phyloP scores from a whole-genome alignment of 2,797 vertebrate species.

The Lacerta bilineata region DNA sequence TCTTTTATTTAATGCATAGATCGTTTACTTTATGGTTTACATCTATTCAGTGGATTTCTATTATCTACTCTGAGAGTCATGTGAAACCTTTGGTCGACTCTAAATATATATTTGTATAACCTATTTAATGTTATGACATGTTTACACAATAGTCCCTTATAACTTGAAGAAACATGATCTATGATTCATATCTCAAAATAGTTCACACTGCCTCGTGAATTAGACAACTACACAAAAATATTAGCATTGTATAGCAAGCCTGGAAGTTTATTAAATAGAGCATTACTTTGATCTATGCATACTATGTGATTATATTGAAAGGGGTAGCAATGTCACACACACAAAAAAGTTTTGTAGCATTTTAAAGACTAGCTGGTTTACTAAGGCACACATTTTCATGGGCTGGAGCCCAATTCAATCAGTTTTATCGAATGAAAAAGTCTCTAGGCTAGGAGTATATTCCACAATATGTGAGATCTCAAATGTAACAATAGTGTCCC shows the following conservation, averaged over 20 bases:
- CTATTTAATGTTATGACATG: constrained; percentile 47
- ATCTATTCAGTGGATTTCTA: constrained; percentile 52
- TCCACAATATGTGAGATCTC: background rate
- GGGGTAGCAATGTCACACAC: background rate
- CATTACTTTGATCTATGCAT: constrained; percentile 37
- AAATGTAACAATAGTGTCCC: background rate
- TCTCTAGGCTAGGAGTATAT: background rate
- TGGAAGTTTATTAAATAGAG: constrained; percentile 22
- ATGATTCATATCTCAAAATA: constrained; percentile 64
- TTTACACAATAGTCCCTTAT: constrained; percentile 55
- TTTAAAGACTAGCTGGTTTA: too few relatives aligned
- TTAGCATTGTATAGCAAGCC: constrained; percentile 51
- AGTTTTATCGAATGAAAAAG: background rate
- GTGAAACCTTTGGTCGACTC: constrained; percentile 47
- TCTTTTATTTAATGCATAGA: background rate
- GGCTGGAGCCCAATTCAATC: background rate
- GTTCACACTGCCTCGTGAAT: constrained; percentile 68
- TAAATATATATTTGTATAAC: constrained; percentile 65
- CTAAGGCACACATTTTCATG: background rate
- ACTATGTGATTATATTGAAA: background rate
- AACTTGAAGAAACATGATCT: constrained; percentile 65
- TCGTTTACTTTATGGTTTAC: background rate
- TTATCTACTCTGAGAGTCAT: constrained; percentile 11
- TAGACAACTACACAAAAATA: constrained; percentile 52
- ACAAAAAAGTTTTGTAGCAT: background rate